A percentile compares a stretch with the other conserved stretches of the same genome.
Conservation (phyloP, 1,140 invertebrate genomes). For the Homarus americanus region DNA sequence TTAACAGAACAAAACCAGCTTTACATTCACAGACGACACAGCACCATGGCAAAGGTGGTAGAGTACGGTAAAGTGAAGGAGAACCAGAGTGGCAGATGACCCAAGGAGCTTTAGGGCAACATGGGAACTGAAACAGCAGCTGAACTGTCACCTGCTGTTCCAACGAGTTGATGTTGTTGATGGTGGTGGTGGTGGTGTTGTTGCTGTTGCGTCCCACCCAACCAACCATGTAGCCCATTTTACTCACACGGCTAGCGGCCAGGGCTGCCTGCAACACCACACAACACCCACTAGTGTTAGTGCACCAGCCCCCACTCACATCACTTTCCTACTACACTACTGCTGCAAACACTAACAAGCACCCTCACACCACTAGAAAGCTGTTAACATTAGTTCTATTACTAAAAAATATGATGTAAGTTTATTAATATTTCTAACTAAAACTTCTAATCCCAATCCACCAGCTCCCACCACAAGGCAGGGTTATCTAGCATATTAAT, state of each 20-base stretch:
- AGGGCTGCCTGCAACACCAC: slow-evolving; percentile 72
- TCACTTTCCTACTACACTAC: no score
- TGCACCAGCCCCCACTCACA: slow-evolving; percentile 28
- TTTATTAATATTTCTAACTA: not conserved
- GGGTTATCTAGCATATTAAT: not conserved
- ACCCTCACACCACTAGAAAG: slow-evolving; percentile 49
- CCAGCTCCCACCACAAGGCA: not conserved
- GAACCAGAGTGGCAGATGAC: not conserved
- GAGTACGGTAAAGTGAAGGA: not conserved
- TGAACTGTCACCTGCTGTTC: slow-evolving; percentile 57
- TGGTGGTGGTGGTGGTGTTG: slow-evolving; percentile 58
- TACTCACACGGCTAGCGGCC: slow-evolving; percentile 71
- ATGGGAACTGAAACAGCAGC: slow-evolving; percentile 49
- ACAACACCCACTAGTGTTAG: slow-evolving; percentile 69
- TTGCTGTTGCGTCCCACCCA: slow-evolving; percentile 70
- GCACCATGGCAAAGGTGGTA: not conserved
- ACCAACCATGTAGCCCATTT: slow-evolving; percentile 73
- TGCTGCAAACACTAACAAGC: slow-evolving; percentile 42
- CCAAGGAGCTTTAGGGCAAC: slow-evolving; percentile 13
- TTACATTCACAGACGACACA: not conserved
- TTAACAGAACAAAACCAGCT: not conserved
- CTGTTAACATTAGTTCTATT: not conserved
- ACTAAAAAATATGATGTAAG: not conserved
- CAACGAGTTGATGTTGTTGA: slow-evolving; percentile 48
- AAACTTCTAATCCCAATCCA: not conserved